Evolutionary conservation across 2,113 vertebrate species (phyloP), one percentile per base, ranked within the genome.

Genomic region (Podiceps cristatus): DNA sequence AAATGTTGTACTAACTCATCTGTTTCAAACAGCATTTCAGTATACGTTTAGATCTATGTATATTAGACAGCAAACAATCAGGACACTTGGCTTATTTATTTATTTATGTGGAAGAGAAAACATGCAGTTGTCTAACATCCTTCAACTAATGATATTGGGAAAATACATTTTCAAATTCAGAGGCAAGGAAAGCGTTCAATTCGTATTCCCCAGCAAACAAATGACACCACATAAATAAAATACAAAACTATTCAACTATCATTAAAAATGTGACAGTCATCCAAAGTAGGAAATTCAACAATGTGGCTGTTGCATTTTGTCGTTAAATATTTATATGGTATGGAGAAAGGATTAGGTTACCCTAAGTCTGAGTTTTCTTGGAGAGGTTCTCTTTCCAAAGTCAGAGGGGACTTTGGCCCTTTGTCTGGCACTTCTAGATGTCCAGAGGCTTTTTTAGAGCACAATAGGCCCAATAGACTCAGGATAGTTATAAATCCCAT

Each of bases 1-100:
- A 97, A 97, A 91, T 95, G 96, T 98, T 93, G 8, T 86, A 97
- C 97, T 98, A 97, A 98, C 92, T 98, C 96, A 98, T 97, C 93
- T 95, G 90, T 97, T 98, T 97, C 97, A 98, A 96, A 95, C 13
- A 88, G 92, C 96, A 98, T 83, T 95, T 96, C 47, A 90, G 93
- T 88, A 93, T 93, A 89, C 71, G 47, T 90, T 93, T 86, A 62
- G 53, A 95, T 89, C 92, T 45, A 64, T 44, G 62, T 73, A 45
- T 80, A 96, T 89, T 88, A 69, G 47, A 88, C 56, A 93, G 74
- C 72, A 95, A 97, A 96, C 68, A 88, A 76, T 77, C 88, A 45
- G 62, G 82, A 71, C 13, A 55, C 75, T 50, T 71, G 50, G 77
- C 93, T 97, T 88, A 92, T 96, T 97, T 95, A 94, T 93, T 96